Evolutionary conservation across 2,113 vertebrate species (phyloP), one percentile per base, ranked within the genome.

Genomic region (Perccottus glenii): DNA sequence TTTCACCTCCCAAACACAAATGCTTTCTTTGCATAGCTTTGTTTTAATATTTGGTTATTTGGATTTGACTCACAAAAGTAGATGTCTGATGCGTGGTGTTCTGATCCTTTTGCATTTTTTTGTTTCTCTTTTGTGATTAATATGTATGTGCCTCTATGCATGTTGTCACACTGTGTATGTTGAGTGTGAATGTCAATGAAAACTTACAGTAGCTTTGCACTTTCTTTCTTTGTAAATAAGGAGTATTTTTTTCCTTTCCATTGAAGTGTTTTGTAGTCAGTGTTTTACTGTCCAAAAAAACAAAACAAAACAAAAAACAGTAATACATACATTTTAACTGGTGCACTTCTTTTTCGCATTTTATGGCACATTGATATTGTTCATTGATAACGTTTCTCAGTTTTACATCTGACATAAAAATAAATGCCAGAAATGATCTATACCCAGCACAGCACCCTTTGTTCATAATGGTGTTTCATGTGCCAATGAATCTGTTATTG

Each of bases 401-500:
- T 50, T 84, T 77, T 81, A 60, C 73, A 73, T 78, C 70, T 81
- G 60, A 11, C 63, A 38, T 44, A 63, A 73, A 70, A 60, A 70
- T n/a, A 11, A 43, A 71, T 63, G 51, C 80, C 67, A 75, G 67
- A 71, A 70, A 66, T 77, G 49, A 76, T 74, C 65, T 72, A 49
- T 73, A 56, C 80, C 77, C 68, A 78, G 68, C 27, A 52, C 60
- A 57, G 75, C 74, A 32, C 64, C 74, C 77, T 85, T 60, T 82
- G 62, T 77, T 78, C 71, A 70, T 80, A 49, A 77, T 52, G 65
- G 74, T 76, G 83, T 82, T 84, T 78, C 70, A 88, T 67, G 87
- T 88, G 87, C 88, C 85, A 89, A 85, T 88, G 88, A 89, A 84
- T 85, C 82, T 87, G 79, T 78, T 77, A 59, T 73, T 83, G 68